These are phyloP conservation scores for Pterostichus niger DNA, from an alignment of 2,888 invertebrate genomes.

Conservation along the genomic window DNA sequence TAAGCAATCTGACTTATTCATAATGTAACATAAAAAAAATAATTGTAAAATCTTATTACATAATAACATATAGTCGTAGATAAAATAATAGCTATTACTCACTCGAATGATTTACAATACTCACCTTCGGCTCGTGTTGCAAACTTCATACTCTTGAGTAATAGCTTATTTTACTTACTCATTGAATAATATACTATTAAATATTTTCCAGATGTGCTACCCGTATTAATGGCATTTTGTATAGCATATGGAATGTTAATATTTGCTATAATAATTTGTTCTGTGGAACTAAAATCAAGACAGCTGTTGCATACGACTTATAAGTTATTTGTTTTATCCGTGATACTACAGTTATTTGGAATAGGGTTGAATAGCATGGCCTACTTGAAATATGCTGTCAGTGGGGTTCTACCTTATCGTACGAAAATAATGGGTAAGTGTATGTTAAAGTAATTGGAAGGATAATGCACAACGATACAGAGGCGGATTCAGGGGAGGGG, in stretches of 20 bases:
- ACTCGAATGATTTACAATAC: too few species aligned
- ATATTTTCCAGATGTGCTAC: slow-evolving; percentile 86
- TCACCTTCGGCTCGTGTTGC: too few species aligned
- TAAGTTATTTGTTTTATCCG: slow-evolving; percentile 88
- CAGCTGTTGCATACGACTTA: slow-evolving; percentile 93
- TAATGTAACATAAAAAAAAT: too few species aligned
- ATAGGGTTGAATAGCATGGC: slow-evolving; percentile 85
- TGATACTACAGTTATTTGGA: slow-evolving; percentile 85
- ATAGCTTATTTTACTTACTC: too few species aligned
- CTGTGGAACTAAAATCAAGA: slow-evolving; percentile 87
- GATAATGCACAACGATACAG: too few species aligned
- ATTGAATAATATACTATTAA: not conserved
- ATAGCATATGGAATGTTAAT: slow-evolving; percentile 86
- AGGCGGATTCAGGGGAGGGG: too few species aligned
- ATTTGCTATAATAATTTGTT: slow-evolving; percentile 86
- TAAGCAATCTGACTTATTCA: too few species aligned
- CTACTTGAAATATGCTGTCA: slow-evolving; percentile 87
- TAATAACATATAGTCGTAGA: too few species aligned
- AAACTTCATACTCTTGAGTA: too few species aligned
- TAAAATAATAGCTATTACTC: too few species aligned
- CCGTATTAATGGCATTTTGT: slow-evolving; percentile 87
- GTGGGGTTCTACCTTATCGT: slow-evolving; percentile 82
- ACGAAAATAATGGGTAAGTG: slow-evolving; percentile 78
- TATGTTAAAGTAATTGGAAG: too few species aligned
- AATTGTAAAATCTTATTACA: too few species aligned